Evolutionary conservation across 2,797 vertebrate genomes (phyloP).

Genomic region (Jordanella pulchra): DNA sequence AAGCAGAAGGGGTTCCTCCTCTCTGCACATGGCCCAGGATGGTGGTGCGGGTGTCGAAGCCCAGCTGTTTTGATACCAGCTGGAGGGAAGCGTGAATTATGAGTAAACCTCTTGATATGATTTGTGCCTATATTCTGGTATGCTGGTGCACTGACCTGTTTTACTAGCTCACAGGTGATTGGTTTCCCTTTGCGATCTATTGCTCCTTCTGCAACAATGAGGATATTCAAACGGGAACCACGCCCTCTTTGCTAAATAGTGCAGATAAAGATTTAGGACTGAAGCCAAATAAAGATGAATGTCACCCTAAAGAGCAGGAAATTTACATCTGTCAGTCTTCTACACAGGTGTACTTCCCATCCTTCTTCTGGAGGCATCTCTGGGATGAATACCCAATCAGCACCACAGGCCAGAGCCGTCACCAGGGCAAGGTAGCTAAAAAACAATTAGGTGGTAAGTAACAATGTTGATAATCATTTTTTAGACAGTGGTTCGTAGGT

Average conservation of each 20-base stretch:
- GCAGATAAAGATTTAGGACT: constrained; percentile 9
- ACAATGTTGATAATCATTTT: neutral
- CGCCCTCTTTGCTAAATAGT: constrained; percentile 83
- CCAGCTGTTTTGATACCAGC: constrained; percentile 86
- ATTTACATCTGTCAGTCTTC: constrained; percentile 85
- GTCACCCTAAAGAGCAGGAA: neutral
- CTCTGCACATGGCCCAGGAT: constrained; percentile 93
- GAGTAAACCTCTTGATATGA: neutral
- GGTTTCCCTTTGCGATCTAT: constrained; percentile 79
- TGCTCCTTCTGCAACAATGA: constrained; percentile 91
- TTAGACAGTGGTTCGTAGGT: too few relatives aligned
- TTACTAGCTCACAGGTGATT: constrained; percentile 85
- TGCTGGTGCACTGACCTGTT: constrained; percentile 72
- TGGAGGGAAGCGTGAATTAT: constrained; percentile 54
- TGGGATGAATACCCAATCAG: constrained; percentile 96
- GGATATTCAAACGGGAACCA: constrained; percentile 89
- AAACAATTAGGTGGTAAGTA: neutral
- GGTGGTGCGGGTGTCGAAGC: constrained; percentile 91
- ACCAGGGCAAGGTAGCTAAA: constrained; percentile 90
- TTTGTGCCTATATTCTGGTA: neutral
- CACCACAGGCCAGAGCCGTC: constrained; percentile 88
- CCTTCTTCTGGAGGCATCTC: constrained; percentile 89
- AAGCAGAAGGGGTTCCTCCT: constrained; percentile 92
- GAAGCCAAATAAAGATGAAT: neutral
- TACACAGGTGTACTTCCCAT: constrained; percentile 92